These are phyloP conservation scores for Digitonthophagus gazella DNA, from an alignment of 2,888 invertebrate species.

Conservation along the genomic window DNA sequence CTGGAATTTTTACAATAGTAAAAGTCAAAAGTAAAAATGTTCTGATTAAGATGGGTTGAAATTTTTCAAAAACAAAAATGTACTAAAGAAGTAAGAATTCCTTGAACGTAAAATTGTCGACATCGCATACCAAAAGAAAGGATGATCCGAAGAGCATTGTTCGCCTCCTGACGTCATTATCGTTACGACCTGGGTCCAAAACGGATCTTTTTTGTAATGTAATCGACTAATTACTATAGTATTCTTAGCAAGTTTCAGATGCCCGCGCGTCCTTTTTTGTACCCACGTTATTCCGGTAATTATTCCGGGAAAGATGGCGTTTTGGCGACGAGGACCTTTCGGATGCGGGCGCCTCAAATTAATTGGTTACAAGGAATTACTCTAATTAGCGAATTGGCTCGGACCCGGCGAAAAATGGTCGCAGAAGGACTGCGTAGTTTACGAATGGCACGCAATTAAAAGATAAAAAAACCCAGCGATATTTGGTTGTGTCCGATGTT, in stretches of 20 bases:
- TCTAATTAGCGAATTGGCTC: conserved; percentile 27
- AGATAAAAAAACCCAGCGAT: too few relatives aligned
- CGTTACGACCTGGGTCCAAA: not conserved
- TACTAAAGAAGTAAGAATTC: too few relatives aligned
- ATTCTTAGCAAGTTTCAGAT: not conserved
- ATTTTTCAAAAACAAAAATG: too few relatives aligned
- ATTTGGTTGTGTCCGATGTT: too few relatives aligned
- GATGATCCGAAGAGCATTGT: not conserved
- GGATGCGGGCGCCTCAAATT: conserved; percentile 6
- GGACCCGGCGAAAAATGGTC: not conserved
- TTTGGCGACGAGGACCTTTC: not conserved
- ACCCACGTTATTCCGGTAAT: not conserved
- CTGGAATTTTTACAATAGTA: too few relatives aligned
- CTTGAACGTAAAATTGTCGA: too few relatives aligned
- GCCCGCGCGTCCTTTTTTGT: conserved; percentile 1
- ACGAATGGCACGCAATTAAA: not conserved
- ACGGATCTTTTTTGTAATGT: not conserved
- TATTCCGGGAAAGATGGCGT: not conserved
- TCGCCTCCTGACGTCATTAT: not conserved
- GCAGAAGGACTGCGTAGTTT: not conserved
- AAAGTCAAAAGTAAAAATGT: too few relatives aligned
- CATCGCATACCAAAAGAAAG: not conserved
- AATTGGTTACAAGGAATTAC: conserved; percentile 31
- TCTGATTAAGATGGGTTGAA: too few relatives aligned
- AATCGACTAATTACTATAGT: not conserved